Evolutionary conservation across 2,888 invertebrate species (phyloP).

Genomic region (Leptarthrus brevirostris): DNA sequence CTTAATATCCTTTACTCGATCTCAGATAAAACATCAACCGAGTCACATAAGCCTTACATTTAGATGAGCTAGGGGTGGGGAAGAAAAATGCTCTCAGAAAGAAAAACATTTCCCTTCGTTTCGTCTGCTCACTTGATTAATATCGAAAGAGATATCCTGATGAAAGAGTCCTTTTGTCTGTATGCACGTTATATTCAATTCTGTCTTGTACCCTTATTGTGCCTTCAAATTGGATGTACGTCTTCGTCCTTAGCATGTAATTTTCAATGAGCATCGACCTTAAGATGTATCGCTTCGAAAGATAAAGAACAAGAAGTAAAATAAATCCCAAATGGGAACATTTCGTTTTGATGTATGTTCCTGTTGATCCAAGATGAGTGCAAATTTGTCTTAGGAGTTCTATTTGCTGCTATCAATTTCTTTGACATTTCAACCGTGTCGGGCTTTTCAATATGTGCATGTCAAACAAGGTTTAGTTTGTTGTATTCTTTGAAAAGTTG

Average conservation of each 20-base stretch:
- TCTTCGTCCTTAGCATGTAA: conserved; percentile 2
- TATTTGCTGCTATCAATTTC: not conserved
- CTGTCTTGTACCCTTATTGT: conserved; percentile 28
- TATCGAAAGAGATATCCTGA: conserved; percentile 33
- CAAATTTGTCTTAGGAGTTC: conserved; percentile 41
- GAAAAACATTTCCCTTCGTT: conserved; percentile 36
- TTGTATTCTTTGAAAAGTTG: too few relatives aligned
- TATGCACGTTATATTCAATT: conserved; percentile 42
- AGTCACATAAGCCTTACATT: conserved; percentile 15
- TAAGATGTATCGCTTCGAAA: conserved; percentile 15
- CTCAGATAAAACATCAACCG: conserved; percentile 26
- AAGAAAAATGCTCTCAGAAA: not conserved
- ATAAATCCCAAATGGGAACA: conserved; percentile 33
- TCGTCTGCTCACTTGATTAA: conserved; percentile 45
- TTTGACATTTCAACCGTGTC: conserved; percentile 39
- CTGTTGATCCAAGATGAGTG: conserved; percentile 23
- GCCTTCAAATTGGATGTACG: conserved; percentile 37
- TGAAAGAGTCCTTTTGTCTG: conserved; percentile 42
- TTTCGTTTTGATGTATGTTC: conserved; percentile 22
- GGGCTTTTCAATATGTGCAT: conserved; percentile 1
- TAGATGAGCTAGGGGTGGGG: not conserved
- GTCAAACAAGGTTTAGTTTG: not conserved
- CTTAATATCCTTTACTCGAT: conserved; percentile 45
- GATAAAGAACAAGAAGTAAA: not conserved
- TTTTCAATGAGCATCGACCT: conserved; percentile 16